Evolutionary conservation across 1,140 invertebrate genomes (phyloP).

Genomic region (Drosophila chauvacae): DNA sequence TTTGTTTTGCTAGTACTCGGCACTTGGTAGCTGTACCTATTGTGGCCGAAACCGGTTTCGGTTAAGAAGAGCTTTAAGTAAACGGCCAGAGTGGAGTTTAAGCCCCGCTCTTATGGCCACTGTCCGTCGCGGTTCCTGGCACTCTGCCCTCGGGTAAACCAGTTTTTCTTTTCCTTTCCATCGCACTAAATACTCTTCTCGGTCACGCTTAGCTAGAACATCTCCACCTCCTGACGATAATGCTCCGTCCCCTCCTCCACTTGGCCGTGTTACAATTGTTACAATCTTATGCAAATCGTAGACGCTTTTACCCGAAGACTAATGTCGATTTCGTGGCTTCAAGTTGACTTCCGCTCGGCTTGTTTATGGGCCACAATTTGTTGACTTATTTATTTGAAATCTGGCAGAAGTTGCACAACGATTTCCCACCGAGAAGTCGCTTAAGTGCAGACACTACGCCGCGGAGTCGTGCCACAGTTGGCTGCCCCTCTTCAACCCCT

Average conservation of each 20-base stretch:
- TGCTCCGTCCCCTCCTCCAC: slow-evolving; percentile 9
- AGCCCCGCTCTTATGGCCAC: slow-evolving; percentile 44
- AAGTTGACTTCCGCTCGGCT: slow-evolving; percentile 46
- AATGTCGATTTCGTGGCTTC: slow-evolving; percentile 41
- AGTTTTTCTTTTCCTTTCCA: slow-evolving; percentile 44
- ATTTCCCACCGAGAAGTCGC: slow-evolving; percentile 63
- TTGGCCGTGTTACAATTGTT: slow-evolving; percentile 19
- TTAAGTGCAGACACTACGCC: slow-evolving; percentile 67
- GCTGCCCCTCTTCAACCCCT: slow-evolving; percentile 26
- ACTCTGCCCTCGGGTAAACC: slow-evolving; percentile 60
- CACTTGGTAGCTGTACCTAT: slow-evolving; percentile 56
- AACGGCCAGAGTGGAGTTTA: slow-evolving; percentile 47
- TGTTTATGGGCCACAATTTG: slow-evolving; percentile 54
- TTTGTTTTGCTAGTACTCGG: slow-evolving; percentile 53
- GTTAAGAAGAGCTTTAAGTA: slow-evolving; percentile 49
- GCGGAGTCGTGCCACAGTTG: slow-evolving; percentile 52
- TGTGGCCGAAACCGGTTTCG: slow-evolving; percentile 52
- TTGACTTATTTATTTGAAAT: slow-evolving; percentile 62
- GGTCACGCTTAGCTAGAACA: slow-evolving; percentile 77
- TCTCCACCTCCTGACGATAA: slow-evolving; percentile 15
- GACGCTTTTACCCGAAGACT: slow-evolving; percentile 16
- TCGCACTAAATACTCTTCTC: slow-evolving; percentile 35
- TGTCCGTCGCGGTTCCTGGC: slow-evolving; percentile 53
- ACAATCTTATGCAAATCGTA: slow-evolving; percentile 69
- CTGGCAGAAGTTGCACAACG: slow-evolving; percentile 60